Conservation (phyloP, 2,113 vertebrate species). For the Coryphaenoides rupestris region DNA sequence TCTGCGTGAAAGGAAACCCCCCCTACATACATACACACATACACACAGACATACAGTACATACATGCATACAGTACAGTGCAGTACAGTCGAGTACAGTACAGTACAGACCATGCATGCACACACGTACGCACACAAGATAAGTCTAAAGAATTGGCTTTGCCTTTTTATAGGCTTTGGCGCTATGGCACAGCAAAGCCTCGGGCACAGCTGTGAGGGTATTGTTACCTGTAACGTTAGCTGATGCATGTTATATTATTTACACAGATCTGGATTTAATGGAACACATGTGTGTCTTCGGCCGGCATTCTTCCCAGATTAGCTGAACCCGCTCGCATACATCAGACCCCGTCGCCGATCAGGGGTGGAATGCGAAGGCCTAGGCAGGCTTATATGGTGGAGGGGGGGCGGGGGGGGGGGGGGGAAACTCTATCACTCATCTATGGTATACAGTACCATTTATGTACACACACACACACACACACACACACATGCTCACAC, state of each 20-base stretch:
- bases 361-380: conserved; percentile 59
- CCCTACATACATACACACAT: no score
- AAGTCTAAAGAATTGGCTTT: conserved; percentile 23
- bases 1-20: no score
- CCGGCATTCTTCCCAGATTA: conserved; percentile 71
- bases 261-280: conserved; percentile 67
- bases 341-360: conserved; percentile 50
- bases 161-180: conserved; percentile 46
- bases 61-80: conserved; percentile 5
- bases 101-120: conserved; percentile 8
- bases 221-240: conserved; percentile 71
- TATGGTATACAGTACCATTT: conserved; percentile 26
- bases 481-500: conserved; percentile 7
- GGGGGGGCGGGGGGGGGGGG: no score
- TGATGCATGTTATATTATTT: conserved; percentile 69
- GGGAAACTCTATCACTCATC: conserved; percentile 61
- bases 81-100: no score
- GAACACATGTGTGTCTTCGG: conserved; percentile 69
- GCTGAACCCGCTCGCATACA: conserved; percentile 54
- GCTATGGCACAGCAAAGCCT: conserved; percentile 51
- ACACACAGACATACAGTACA: conserved; percentile 8
- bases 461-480: conserved; percentile 4
- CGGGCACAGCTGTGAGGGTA: conserved; percentile 63
- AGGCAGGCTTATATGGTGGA: conserved; percentile 47
- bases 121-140: conserved; percentile 14